Base-by-base conservation (phyloP, 1,140 invertebrate species). In the Caenorhabditis remanei region DNA sequence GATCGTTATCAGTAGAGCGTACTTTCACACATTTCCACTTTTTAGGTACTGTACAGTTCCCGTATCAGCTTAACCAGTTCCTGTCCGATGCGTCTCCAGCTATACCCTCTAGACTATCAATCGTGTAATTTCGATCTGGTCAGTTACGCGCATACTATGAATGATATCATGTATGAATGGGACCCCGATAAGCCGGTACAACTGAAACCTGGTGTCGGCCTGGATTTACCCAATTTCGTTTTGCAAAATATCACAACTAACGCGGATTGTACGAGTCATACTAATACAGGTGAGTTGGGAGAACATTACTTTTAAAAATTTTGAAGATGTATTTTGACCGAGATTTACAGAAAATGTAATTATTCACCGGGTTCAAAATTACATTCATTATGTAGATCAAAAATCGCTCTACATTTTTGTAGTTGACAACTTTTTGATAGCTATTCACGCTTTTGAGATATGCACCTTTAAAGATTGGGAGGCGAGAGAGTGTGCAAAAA, bases 141-240 rank as follows among this genome's bases (percentile, higher is more conserved):
- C 43, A 89, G 88, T 43, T 90, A 90, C 48, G 89, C 89, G 2
- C 87, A 89, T 55, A 90, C 89, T 11, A 87, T 75, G 53, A 90
- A 86, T 55, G 89, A 90, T 43, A 90, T 90, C 40, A 87, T 87
- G 55, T 90, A 90, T 48, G 61, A 87, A 63, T 90, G 89, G 89
- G 71, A 87, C 32, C 53, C 46, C 16, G 16, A 5, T 8, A 56
- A 65, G 9, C 88, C 88, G 16, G 79, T 89, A 4, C 85, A 89
- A 67, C 32, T 55, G 48, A 89, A 89, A 50, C n/a, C 16, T 7
- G 89, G 89, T 16, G 87, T 89, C 0, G 88, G 89, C 4, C 9
- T 14, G 14, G 88, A 89, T 89, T 56, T 89, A 14, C 89, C 89
- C 16, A 89, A 89, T 65, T 89, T 89, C 56, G 24, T 87, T 5